Percentiles rank a stretch among this genome's conserved stretches.
Conservation (phyloP, 2,888 invertebrate genomes). For the Stramonita haemastoma region DNA sequence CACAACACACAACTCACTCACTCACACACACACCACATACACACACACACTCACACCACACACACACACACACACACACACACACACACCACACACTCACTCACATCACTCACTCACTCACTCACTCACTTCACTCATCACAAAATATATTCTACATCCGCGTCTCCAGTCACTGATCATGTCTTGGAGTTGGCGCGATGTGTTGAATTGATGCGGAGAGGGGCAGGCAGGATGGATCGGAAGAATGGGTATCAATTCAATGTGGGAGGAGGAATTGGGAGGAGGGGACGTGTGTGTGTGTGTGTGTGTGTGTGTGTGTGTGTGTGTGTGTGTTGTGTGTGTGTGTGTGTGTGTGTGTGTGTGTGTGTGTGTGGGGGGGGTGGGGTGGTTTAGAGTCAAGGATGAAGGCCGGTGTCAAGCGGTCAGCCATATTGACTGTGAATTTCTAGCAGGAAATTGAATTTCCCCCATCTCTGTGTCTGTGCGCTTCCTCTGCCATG, state of each 20-base stretch:
- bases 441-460: constrained; percentile 12
- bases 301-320: not conserved
- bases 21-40: not conserved
- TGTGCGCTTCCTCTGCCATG: not conserved
- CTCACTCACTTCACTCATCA: not conserved
- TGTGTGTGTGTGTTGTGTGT: not conserved
- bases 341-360: constrained; percentile 15
- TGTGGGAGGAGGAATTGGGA: too few relatives aligned
- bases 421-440: not conserved
- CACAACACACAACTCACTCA: too few relatives aligned
- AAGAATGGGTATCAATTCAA: too few relatives aligned
- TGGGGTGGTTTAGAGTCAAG: not conserved
- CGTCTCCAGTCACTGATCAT: not conserved
- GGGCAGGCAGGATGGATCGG: too few relatives aligned
- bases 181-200: too few relatives aligned
- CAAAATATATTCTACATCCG: not conserved
- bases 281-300: not conserved
- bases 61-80: constrained; percentile 14
- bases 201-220: too few relatives aligned
- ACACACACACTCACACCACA: constrained; percentile 6
- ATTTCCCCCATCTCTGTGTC: not conserved
- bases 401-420: not conserved
- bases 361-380: not conserved
- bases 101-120: not conserved
- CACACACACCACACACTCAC: not conserved